Percentiles rank a stretch among this genome's conserved stretches.
These are phyloP conservation scores for Girardia tigrina DNA, from an alignment of 2,888 invertebrate genomes.

Conservation along the genomic window DNA sequence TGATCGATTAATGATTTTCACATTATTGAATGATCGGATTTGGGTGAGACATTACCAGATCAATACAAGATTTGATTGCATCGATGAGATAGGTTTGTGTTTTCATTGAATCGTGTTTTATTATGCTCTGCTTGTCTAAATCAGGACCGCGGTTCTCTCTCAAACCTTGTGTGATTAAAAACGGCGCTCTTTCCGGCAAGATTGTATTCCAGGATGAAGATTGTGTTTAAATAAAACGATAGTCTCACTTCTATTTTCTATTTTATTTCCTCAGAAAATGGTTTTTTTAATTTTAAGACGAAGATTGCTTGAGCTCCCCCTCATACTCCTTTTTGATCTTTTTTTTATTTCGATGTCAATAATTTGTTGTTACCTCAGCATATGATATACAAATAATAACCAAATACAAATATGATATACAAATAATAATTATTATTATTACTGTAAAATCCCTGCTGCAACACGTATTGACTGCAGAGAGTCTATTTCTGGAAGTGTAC, in stretches of 20 bases:
- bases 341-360: no score
- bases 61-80: background rate
- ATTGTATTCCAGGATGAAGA: background rate
- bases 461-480: no score
- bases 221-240: background rate
- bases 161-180: background rate
- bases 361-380: no score
- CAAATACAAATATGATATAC: no score
- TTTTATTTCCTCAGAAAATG: background rate
- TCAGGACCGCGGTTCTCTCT: background rate
- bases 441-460: no score
- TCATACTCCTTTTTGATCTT: no score
- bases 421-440: no score
- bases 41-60: conserved; percentile 98
- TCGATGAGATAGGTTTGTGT: background rate
- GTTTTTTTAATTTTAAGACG: background rate
- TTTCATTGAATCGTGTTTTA: no score
- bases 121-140: background rate
- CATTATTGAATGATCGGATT: conserved; percentile 74
- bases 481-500: no score
- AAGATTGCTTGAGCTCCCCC: no score
- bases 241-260: background rate
- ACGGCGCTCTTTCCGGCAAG: background rate
- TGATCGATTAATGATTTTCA: conserved; percentile 85
- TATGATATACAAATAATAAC: no score